Conservation (phyloP, 2,113 vertebrate species). For the Helogale parvula region DNA sequence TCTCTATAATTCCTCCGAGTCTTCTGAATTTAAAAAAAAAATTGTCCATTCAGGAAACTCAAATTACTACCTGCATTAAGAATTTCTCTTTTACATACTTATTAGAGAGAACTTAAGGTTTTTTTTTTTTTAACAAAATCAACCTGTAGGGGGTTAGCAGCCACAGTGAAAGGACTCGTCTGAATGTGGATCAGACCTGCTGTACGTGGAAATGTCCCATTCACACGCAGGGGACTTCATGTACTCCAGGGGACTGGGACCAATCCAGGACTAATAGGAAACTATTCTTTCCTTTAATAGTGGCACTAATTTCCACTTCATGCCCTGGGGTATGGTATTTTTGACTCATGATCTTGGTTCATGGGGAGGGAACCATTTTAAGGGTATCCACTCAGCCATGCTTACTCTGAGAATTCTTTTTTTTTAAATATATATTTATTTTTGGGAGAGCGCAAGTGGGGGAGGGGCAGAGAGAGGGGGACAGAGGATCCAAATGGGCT, state of each 20-base stretch:
- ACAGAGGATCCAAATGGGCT: too few relatives aligned
- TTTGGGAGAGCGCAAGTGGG: too few relatives aligned
- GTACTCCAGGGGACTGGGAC: neutral
- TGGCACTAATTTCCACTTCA: neutral
- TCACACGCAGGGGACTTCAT: neutral
- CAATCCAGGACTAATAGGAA: neutral
- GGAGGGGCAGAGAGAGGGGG: too few relatives aligned
- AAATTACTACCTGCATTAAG: constrained; percentile 7
- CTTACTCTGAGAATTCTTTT: neutral
- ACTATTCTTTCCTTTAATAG: neutral
- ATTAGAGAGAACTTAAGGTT: neutral
- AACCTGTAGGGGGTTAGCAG: neutral
- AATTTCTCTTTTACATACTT: neutral
- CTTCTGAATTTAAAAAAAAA: neutral
- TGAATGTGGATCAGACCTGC: neutral
- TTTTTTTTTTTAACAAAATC: neutral
- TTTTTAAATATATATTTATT: too few relatives aligned
- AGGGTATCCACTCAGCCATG: neutral
- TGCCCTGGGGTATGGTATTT: neutral
- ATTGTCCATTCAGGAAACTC: constrained; percentile 16
- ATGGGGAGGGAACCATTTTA: neutral
- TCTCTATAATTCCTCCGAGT: constrained; percentile 46
- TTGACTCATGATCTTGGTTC: neutral
- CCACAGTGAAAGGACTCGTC: too few relatives aligned
- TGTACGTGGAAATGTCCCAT: neutral